Base-by-base conservation (phyloP, 1,140 invertebrate genomes). In the Subanguina moxae region DNA sequence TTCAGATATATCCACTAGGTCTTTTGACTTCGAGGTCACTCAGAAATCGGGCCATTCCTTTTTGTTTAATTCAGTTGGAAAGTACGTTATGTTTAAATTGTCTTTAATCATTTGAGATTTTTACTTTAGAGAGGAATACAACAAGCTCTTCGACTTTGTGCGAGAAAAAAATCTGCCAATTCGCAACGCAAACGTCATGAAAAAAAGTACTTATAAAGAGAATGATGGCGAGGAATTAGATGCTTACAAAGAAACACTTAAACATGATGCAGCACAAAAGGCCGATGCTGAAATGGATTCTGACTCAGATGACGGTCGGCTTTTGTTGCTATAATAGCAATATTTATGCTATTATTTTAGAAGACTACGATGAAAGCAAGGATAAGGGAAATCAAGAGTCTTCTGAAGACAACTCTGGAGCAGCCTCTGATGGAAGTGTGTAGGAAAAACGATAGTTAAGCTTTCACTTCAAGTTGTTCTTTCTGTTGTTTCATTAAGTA, bases 21-120 rank as follows among this genome's bases (percentile, higher is more conserved):
- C 93, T 0, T 99, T 99, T 85, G 96, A 99, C 85, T 95, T 97
- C 85, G 93, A 97, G 86, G 89, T 99, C 64, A 92, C 94, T 80
- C 86, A 94, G 3, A 96, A 93, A 77, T 89, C 88, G 70, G 91
- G 92, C 56, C 89, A 89, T 13, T 86, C 90, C 0, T 91, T 97
- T 83, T 97, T 92, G 23, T 99, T 99, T 84, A 95, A 91, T 76
- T 93, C 90, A 76, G 96, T 99, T 78, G 94, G 97, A 84, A 99
- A 98, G 86, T 86, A 61, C 5, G 17, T 25, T 19, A 3, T 7
- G n/a, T 61, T 3, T 61, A 25, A 25, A 3, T 43, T 30, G 8
- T 25, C n/a, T 21, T 63, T 7, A 52, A 43, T n/a, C n/a, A 3
- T 21, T 21, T 25, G 30, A 25, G 11, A 25, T 61, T 61, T 25